These are phyloP conservation scores for Anoplophora glabripennis DNA, from an alignment of 1,140 invertebrate genomes.

Conservation along the genomic window DNA sequence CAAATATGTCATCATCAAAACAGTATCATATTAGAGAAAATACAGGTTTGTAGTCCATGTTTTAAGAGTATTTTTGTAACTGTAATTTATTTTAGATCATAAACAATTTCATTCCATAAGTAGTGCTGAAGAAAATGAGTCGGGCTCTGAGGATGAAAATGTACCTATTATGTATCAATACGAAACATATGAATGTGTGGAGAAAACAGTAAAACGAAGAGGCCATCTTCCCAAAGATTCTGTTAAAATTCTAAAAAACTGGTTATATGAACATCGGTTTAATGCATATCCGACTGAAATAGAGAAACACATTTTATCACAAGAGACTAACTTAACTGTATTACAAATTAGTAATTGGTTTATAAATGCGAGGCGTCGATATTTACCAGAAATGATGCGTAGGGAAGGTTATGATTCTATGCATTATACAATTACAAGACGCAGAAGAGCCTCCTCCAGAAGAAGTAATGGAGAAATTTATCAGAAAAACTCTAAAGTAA, in stretches of 20 bases:
- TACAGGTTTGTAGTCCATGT: too few relatives aligned
- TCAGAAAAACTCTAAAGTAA: conserved; percentile 31
- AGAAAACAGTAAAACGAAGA: conserved; percentile 63
- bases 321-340: conserved; percentile 83
- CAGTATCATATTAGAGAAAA: too few relatives aligned
- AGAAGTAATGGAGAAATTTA: conserved; percentile 22
- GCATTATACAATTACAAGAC: conserved; percentile 72
- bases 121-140: conserved; percentile 44
- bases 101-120: conserved; percentile 38
- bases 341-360: conserved; percentile 87
- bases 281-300: conserved; percentile 93
- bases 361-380: conserved; percentile 71
- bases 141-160: conserved; percentile 42
- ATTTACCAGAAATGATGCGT: conserved; percentile 76
- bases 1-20: too few relatives aligned
- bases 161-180: conserved; percentile 36
- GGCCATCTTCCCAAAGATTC: conserved; percentile 92
- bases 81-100: too few relatives aligned
- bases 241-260: conserved; percentile 85
- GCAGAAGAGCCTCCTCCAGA: conserved; percentile 52
- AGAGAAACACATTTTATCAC: conserved; percentile 83
- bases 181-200: conserved; percentile 23
- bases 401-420: conserved; percentile 73
- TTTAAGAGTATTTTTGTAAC: too few relatives aligned
- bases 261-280: conserved; percentile 90